Evolutionary conservation across 2,113 vertebrate genomes (phyloP).

Genomic region (Hucho hucho): DNA sequence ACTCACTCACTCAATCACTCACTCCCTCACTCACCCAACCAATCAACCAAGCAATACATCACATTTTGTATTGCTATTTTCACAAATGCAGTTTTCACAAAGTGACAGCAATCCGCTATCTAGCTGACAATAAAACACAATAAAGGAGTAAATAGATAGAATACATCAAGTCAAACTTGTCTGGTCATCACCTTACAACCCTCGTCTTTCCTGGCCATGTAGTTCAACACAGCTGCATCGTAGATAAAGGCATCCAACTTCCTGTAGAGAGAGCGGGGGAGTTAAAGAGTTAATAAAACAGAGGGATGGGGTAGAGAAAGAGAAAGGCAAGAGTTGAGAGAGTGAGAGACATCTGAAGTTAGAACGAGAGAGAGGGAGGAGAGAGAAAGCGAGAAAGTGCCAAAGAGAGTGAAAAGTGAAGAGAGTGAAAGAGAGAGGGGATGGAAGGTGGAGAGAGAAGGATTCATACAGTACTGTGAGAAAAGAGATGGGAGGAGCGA

Average conservation of each 20-base stretch:
- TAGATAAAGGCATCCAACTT: constrained; percentile 95
- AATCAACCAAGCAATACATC: neutral
- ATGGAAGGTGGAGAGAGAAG: constrained; percentile 25
- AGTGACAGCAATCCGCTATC: neutral
- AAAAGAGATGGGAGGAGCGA: constrained; percentile 39
- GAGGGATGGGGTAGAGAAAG: constrained; percentile 28
- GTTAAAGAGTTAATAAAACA: neutral
- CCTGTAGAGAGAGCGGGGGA: constrained; percentile 64
- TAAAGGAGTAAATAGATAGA: neutral
- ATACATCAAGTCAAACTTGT: neutral
- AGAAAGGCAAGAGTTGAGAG: neutral
- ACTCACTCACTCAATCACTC: neutral
- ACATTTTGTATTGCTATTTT: neutral
- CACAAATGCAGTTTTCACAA: neutral
- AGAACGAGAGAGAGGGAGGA: neutral
- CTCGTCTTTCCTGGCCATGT: constrained; percentile 93
- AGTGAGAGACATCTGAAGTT: neutral
- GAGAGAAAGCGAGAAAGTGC: neutral
- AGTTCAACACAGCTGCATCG: constrained; percentile 91
- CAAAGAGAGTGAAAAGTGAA: neutral
- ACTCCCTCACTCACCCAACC: neutral
- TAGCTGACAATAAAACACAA: neutral
- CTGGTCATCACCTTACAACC: constrained; percentile 89
- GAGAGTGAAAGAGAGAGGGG: constrained; percentile 33
- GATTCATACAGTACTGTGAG: neutral